Evolutionary conservation across 2,888 invertebrate genomes (phyloP).

Genomic region (Phasia obesa): DNA sequence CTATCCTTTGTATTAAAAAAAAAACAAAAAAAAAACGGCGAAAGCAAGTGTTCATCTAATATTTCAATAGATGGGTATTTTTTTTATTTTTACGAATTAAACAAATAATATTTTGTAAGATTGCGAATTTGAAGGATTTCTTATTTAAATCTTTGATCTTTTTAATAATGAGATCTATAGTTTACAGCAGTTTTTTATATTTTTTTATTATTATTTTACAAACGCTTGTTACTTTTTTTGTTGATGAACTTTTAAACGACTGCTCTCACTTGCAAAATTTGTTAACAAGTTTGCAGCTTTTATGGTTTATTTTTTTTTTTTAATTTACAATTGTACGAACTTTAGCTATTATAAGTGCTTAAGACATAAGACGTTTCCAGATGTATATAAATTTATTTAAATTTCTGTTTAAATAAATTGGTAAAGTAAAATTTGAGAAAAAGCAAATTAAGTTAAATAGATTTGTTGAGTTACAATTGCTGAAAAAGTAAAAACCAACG

Average conservation of each 20-base stretch:
- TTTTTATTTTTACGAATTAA: background rate
- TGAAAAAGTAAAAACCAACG: no score
- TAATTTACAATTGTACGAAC: conserved; percentile 6
- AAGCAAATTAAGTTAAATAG: background rate
- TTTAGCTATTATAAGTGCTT: conserved; percentile 42
- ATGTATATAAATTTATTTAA: no score
- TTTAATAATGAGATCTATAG: conserved; percentile 57
- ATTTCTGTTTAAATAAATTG: background rate
- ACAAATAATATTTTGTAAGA: background rate
- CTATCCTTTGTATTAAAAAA: no score
- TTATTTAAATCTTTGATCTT: background rate
- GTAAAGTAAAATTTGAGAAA: background rate
- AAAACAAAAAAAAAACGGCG: no score
- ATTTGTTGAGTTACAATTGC: background rate
- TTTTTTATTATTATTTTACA: background rate
- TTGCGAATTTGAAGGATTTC: background rate
- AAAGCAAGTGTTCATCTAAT: background rate
- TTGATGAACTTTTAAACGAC: background rate
- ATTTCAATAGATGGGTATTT: background rate
- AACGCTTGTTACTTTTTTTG: conserved; percentile 1
- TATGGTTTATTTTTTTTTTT: background rate
- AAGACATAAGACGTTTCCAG: background rate
- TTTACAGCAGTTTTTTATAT: conserved; percentile 16
- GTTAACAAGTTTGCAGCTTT: conserved; percentile 53
- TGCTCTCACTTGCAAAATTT: conserved; percentile 67